These are phyloP conservation scores for Tridacna gigas DNA, from an alignment of 2,888 invertebrate species.

Conservation along the genomic window DNA sequence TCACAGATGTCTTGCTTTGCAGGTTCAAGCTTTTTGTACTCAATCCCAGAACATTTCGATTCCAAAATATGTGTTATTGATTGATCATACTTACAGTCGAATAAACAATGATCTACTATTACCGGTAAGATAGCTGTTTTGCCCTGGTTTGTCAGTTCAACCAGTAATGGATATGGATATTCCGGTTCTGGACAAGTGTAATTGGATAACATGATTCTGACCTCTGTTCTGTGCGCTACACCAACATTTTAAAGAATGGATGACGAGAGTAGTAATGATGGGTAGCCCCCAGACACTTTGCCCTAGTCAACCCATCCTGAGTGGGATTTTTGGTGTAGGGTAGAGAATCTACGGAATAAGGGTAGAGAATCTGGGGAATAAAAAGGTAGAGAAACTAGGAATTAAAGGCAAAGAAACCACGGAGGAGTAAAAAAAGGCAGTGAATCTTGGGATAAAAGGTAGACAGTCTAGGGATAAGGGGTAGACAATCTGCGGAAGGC, in stretches of 20 bases:
- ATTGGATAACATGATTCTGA: conserved; percentile 11
- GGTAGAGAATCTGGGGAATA: too few species aligned
- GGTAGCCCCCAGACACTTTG: too few species aligned
- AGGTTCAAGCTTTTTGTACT: neutral
- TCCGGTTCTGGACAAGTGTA: neutral
- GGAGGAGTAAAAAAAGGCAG: too few species aligned
- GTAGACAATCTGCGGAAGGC: too few species aligned
- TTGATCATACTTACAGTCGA: conserved; percentile 10
- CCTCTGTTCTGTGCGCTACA: neutral
- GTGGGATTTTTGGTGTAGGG: too few species aligned
- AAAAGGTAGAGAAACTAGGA: too few species aligned
- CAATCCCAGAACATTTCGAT: neutral
- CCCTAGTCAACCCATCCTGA: too few species aligned
- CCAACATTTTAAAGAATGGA: conserved; percentile 20
- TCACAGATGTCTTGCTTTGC: conserved; percentile 19
- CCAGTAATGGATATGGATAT: conserved; percentile 5
- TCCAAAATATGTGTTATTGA: neutral
- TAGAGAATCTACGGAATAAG: too few species aligned
- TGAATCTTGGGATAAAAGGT: too few species aligned
- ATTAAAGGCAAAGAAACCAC: too few species aligned
- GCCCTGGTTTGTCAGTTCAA: neutral
- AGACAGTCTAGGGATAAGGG: too few species aligned
- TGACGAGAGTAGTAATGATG: too few species aligned
- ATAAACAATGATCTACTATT: conserved; percentile 8
- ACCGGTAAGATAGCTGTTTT: neutral